These are phyloP conservation scores for Halcyon smyrnensis DNA, from an alignment of 2,797 vertebrate genomes.

Conservation along the genomic window DNA sequence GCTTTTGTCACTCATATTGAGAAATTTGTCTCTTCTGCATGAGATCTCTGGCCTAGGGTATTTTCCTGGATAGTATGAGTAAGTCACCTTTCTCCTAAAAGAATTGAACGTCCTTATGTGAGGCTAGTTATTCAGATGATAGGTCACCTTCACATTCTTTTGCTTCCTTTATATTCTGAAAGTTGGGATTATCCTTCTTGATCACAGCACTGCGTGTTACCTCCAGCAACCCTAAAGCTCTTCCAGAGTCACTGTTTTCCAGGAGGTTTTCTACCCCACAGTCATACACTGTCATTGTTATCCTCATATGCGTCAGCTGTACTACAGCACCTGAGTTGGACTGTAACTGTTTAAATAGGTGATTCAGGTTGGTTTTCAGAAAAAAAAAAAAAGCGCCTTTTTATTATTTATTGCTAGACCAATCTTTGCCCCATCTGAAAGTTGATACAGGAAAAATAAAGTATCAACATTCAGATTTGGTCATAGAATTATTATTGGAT, in stretches of 20 bases:
- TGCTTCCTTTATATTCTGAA: neutral
- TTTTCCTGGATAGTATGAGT: neutral
- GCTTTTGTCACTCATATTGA: neutral
- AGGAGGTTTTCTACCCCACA: neutral
- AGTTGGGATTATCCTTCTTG: neutral
- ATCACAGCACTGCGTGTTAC: neutral
- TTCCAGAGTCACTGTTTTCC: neutral
- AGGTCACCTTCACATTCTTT: neutral
- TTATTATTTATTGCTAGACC: neutral
- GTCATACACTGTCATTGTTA: neutral
- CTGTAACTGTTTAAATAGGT: neutral
- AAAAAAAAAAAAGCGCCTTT: too few species aligned
- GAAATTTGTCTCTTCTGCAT: neutral
- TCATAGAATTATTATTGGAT: neutral
- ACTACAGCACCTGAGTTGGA: neutral
- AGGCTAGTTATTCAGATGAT: neutral
- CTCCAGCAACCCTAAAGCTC: neutral
- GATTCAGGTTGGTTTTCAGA: neutral
- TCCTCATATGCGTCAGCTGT: neutral
- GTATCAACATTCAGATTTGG: neutral
- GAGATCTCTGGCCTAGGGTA: neutral
- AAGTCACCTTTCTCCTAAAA: neutral
- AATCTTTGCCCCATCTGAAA: neutral
- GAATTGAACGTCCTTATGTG: fast-evolving
- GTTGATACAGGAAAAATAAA: neutral